phyloP scores from a whole-genome alignment of 2,113 vertebrate genomes.

The Calonectris borealis region DNA sequence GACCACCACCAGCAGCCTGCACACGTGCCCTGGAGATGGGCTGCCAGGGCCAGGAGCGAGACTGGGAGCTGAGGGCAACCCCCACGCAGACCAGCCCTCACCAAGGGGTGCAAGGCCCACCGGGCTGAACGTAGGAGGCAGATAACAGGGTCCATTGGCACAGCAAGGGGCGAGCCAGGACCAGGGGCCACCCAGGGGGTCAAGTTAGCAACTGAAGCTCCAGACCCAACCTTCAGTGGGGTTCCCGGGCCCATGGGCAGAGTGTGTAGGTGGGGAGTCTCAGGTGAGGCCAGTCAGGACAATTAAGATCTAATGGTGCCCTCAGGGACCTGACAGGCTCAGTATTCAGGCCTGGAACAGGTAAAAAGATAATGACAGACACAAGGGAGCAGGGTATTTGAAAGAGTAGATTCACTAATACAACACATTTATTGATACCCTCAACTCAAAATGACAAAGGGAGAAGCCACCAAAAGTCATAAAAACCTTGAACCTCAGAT shows the following conservation, averaged over 20 bases:
- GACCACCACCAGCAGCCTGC: neutral
- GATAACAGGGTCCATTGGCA: neutral
- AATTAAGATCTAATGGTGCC: neutral
- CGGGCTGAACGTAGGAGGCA: accelerated
- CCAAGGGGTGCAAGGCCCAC: neutral
- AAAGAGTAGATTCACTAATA: neutral
- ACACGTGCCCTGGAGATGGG: neutral
- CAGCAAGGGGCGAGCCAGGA: neutral
- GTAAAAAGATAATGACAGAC: neutral
- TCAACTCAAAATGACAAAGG: neutral
- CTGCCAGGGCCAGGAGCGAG: neutral
- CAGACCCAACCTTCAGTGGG: neutral
- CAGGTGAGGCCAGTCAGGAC: neutral
- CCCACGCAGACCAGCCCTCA: no score
- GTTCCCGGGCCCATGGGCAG: neutral
- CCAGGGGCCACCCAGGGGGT: neutral
- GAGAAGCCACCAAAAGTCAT: neutral
- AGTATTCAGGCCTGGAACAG: neutral
- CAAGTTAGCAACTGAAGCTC: neutral
- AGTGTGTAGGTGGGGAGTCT: neutral
- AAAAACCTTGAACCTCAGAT: neutral
- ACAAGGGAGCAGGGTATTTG: neutral
- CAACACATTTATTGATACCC: neutral
- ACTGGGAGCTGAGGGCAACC: neutral
- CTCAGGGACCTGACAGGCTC: neutral